phyloP scores from a whole-genome alignment of 1,140 invertebrate species.

The Acyrthosiphon pisum region DNA sequence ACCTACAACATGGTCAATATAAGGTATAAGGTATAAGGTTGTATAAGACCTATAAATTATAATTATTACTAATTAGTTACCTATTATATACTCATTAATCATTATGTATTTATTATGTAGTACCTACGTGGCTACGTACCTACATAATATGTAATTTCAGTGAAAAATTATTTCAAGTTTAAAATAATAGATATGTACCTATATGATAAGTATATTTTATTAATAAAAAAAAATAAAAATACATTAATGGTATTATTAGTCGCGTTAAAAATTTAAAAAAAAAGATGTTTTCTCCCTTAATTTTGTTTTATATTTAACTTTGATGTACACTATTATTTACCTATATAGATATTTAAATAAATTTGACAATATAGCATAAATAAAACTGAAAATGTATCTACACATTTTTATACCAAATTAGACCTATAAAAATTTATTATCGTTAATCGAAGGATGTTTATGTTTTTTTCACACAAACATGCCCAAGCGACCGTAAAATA shows the following conservation, averaged over 20 bases:
- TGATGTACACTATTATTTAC: too few species aligned
- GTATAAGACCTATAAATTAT: too few species aligned
- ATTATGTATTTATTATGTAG: neutral
- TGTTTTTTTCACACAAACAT: slow-evolving; percentile 45
- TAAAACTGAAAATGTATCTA: neutral
- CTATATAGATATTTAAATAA: too few species aligned
- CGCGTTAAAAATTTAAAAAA: too few species aligned
- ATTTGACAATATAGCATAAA: neutral
- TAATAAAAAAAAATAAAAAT: too few species aligned
- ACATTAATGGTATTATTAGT: too few species aligned
- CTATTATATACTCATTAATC: neutral
- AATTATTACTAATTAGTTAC: too few species aligned
- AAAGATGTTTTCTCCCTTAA: too few species aligned
- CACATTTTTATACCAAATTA: neutral
- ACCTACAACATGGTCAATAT: neutral
- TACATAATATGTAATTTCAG: neutral
- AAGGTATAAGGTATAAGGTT: too few species aligned
- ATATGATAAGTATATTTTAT: too few species aligned
- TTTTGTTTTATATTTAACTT: too few species aligned
- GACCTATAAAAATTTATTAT: slow-evolving; percentile 21
- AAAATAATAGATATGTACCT: neutral
- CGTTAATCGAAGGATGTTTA: slow-evolving; percentile 39
- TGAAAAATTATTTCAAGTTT: neutral
- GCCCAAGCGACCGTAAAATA: slow-evolving; percentile 47
- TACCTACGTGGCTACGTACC: too few species aligned